Percentiles rank a stretch among this genome's conserved stretches.
Evolutionary conservation across 2,888 invertebrate species (phyloP).

Genomic region (Baronia brevicornis): DNA sequence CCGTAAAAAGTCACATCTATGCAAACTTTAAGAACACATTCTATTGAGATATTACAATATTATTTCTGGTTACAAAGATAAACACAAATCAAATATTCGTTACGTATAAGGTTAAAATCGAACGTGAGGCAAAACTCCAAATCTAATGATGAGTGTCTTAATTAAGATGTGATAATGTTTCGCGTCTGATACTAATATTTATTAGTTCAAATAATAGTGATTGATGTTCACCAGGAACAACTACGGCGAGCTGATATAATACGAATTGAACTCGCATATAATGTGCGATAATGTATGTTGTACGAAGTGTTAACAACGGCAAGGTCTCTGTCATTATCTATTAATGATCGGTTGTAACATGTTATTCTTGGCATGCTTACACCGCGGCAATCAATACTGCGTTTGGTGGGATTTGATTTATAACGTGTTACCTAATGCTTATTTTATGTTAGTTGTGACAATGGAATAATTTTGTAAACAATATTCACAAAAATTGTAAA

Average conservation of each 20-base stretch:
- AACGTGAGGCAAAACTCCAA: no score
- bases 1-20: no score
- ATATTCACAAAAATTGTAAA: no score
- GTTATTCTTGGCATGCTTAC: constrained; percentile 13
- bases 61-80: no score
- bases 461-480: no score
- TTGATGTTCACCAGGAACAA: constrained; percentile 12
- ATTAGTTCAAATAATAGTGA: constrained; percentile 11
- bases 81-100: no score
- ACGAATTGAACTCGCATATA: constrained; percentile 14
- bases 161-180: no score
- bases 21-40: no score
- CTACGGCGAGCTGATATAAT: constrained; percentile 6
- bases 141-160: no score
- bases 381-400: constrained; percentile 19
- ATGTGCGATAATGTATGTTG: constrained; percentile 17
- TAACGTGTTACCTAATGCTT: constrained; percentile 16
- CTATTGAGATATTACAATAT: no score
- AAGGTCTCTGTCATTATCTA: constrained; percentile 19
- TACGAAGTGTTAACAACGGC: constrained; percentile 17
- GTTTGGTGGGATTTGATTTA: constrained; percentile 19
- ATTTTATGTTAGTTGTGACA: constrained; percentile 15
- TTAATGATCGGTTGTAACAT: constrained; percentile 16
- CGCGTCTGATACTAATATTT: no score
- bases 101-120: no score